Base-by-base conservation (phyloP, 2,113 vertebrate species). In the Brachypodius melanocephalos region DNA sequence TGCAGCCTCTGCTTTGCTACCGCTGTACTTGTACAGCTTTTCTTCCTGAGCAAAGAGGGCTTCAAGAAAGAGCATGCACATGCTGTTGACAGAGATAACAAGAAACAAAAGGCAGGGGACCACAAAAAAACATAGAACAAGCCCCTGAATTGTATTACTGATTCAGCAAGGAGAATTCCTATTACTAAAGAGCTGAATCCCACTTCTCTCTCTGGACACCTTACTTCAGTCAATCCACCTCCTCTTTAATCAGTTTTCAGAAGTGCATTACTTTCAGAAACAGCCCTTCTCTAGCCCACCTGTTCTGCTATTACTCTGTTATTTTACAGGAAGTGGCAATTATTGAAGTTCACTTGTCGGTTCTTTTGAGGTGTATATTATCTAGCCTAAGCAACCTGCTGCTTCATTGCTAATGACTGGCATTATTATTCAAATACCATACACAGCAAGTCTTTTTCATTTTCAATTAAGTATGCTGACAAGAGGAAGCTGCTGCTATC, bases 61-160 rank as follows among this genome's bases (percentile, higher is more conserved):
- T 65, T 80, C 18, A 59, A 73, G 36, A 79, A 55, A 43, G 8
- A 65, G 21, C 21, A 76, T 65, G 17, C 12, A 84, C 4, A 4
- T 6, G 21, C 21, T 32, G 9, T 1, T 69, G 14, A 48, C 31
- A 61, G 8, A 91, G 10, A 4, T 6, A 48, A 54, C 16, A 65
- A 24, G 18, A 73, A 89, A 65, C 2, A 14, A 69, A 73, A 69
- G 22, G 25, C 25, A 74, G 4, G 45, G 73, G 5, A 67, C 15
- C 7, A 52, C 6, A 2, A 59, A 38, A 9, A 71, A 54, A 54
- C 4, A 54, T 0, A 75, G 28, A 63, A 62, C 10, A 76, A 28
- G 9, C 1, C n/a, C 12, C 36, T 72, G 8, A 72, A 63, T 2
- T 5, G 5, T 1, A 0, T 48, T 58, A 58, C 22, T 51, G 4